A percentile compares a stretch with the other conserved stretches of the same genome.
phyloP scores from a whole-genome alignment of 2,888 invertebrate genomes.

The Schizaphis graminum region DNA sequence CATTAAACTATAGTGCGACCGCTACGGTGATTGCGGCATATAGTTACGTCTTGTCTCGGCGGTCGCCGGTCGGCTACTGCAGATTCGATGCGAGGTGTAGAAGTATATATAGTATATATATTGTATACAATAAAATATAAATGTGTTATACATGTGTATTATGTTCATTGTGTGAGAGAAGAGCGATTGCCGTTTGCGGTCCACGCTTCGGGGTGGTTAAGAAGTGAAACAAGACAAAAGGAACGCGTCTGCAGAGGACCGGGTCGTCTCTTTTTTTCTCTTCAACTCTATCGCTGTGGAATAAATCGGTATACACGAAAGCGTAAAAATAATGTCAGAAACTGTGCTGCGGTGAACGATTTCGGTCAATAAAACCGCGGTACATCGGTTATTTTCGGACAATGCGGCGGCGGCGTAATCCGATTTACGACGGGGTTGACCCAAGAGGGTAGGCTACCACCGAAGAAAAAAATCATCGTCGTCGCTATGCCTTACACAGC shows the following conservation, averaged over 20 bases:
- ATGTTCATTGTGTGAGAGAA: background rate
- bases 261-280: background rate
- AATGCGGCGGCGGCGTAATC: constrained; percentile 39
- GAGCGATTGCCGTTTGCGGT: constrained; percentile 10
- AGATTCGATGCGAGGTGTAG: background rate
- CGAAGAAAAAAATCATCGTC: constrained; percentile 16
- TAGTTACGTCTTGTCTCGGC: constrained; percentile 30
- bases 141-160: background rate
- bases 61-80: constrained; percentile 35
- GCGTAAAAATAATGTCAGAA: constrained; percentile 28
- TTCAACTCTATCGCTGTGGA: constrained; percentile 58
- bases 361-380: constrained; percentile 61
- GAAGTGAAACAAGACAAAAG: constrained; percentile 34
- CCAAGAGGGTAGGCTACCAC: background rate
- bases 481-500: background rate
- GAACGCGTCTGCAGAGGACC: background rate
- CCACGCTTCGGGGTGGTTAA: background rate
- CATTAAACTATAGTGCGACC: background rate
- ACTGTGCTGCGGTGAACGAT: background rate
- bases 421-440: constrained; percentile 45
- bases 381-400: background rate
- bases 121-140: background rate
- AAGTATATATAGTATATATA: background rate
- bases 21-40: background rate
- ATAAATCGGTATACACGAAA: constrained; percentile 35